Conservation (phyloP, 2,113 vertebrate species). For the Tetrao urogallus region DNA sequence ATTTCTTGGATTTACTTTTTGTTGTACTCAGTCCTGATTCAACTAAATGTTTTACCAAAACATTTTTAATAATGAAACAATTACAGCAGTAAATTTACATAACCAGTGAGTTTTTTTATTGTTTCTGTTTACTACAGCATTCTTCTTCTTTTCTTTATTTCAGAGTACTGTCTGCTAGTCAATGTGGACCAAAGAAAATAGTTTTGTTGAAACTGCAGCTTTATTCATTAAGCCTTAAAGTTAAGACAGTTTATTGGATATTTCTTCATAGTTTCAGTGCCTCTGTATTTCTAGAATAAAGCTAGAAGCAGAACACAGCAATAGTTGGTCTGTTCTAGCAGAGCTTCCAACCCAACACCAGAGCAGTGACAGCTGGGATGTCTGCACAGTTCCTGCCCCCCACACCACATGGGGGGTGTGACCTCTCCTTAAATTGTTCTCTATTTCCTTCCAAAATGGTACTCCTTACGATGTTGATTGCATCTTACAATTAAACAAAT, state of each 20-base stretch:
- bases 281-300: neutral
- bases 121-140: conserved; percentile 30
- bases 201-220: neutral
- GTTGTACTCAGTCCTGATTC: conserved; percentile 12
- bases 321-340: neutral
- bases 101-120: conserved; percentile 39
- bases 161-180: neutral
- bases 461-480: neutral
- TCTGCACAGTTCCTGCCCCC: neutral
- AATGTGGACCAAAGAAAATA: neutral
- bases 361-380: neutral
- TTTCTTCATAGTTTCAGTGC: neutral
- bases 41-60: conserved; percentile 43
- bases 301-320: neutral
- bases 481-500: neutral
- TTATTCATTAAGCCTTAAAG: neutral
- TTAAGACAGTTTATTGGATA: conserved; percentile 5
- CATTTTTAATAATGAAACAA: conserved; percentile 65
- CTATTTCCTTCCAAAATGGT: neutral
- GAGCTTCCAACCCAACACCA: neutral
- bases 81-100: conserved; percentile 49
- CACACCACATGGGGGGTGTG: neutral
- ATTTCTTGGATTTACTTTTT: conserved; percentile 30
- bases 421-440: neutral
- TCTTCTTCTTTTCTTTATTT: conserved; percentile 9